Base-by-base conservation (phyloP, 1,140 invertebrate species). In the Aphaenogaster ashmeadi region DNA sequence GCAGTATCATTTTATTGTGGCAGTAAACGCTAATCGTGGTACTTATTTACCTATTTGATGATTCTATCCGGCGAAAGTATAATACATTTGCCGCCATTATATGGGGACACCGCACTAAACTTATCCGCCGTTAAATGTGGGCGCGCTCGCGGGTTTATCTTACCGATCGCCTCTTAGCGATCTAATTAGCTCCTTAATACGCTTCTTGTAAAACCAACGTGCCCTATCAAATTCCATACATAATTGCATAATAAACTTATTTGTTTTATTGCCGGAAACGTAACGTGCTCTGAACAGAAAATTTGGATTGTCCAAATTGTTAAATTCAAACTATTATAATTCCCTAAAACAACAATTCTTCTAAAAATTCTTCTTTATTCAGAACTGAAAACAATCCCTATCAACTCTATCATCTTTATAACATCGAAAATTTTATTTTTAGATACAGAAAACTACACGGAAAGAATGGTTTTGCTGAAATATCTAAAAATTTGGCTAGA, bases 41-140 rank as follows among this genome's bases (percentile, higher is more conserved):
- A 90, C 88, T 92, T 88, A 91, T 90, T 92, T 92, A 88, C 85
- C 88, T 91, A 91, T 90, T 91, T 93, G 91, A 93, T 92, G 89
- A 91, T 91, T 90, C 84, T 74, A 88, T 81, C 78, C 66, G 87
- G 89, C 90, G 87, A 92, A 92, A 92, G 88, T 90, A 92, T 89
- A 87, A 91, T 80, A 87, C 89, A 15, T 86, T 72, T 78, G n/a
- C 60, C 47, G 13, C 21, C 18, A 54, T 77, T 74, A 69, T 74
- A 69, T 44, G 36, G 56, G 38, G 36, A 52, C 54, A 77, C 72
- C 72, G 72, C 87, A 91, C 78, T 89, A 89, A 91, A 78, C 75
- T 89, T 83, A 85, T 86, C 81, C 85, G 69, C 60, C 64, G 58
- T 88, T 83, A 78, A 71, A 71, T 41, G 60, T 47, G 47, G 15